These are phyloP conservation scores for Pachliopta kotzebuea DNA, from an alignment of 2,888 invertebrate genomes.

Conservation along the genomic window DNA sequence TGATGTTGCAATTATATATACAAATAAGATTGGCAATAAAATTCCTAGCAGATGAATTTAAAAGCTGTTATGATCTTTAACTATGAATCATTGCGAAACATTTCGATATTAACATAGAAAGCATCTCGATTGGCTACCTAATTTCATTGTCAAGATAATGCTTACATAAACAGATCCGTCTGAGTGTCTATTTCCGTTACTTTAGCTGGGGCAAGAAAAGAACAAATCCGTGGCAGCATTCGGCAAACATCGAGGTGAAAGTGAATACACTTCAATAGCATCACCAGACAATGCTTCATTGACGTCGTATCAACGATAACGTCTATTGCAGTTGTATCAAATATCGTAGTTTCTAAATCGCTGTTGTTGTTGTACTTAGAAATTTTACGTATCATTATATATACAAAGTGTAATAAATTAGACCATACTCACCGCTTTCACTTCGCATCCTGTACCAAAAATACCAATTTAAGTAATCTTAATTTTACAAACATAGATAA, in stretches of 20 bases:
- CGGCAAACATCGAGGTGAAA: slow-evolving; percentile 66
- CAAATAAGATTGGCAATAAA: slow-evolving; percentile 35
- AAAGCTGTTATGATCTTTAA: slow-evolving; percentile 40
- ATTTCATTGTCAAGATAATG: slow-evolving; percentile 54
- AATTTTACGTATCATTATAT: neutral
- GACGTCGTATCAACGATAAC: slow-evolving; percentile 31
- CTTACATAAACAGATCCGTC: slow-evolving; percentile 59
- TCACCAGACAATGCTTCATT: slow-evolving; percentile 55
- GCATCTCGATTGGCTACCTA: slow-evolving; percentile 41
- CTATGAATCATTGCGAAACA: slow-evolving; percentile 44
- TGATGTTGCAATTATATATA: slow-evolving; percentile 31
- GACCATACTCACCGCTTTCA: too few species aligned
- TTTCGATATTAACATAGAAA: slow-evolving; percentile 56
- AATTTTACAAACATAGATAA: too few species aligned
- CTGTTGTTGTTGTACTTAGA: neutral
- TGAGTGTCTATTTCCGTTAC: slow-evolving; percentile 60
- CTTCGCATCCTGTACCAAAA: too few species aligned
- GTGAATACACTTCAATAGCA: slow-evolving; percentile 63
- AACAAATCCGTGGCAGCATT: slow-evolving; percentile 46
- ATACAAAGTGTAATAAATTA: neutral
- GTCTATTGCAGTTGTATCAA: neutral
- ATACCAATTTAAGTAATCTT: too few species aligned
- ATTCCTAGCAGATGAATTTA: slow-evolving; percentile 35
- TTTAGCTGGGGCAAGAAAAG: slow-evolving; percentile 47
- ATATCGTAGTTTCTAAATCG: slow-evolving; percentile 1